phyloP scores from a whole-genome alignment of 2,113 vertebrate genomes.

The Tychaedon coryphoeus region DNA sequence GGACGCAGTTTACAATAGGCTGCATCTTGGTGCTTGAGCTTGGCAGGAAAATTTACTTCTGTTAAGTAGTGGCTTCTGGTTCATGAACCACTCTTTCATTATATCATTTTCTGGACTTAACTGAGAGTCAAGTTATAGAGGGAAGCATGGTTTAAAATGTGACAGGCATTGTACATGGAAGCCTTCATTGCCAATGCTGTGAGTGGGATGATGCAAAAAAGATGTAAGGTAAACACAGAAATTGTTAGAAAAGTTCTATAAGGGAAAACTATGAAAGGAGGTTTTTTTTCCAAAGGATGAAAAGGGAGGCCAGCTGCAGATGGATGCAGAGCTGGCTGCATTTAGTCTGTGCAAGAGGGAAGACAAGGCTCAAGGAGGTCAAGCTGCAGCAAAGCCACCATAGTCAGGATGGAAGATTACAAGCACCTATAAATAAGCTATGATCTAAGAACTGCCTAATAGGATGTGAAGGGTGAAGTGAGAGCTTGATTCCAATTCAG shows the following conservation, averaged over 20 bases:
- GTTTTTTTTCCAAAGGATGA: neutral
- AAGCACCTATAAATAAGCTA: neutral
- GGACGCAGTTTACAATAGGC: neutral
- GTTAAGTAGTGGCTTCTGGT: neutral
- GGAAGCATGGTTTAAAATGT: neutral
- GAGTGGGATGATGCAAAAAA: neutral
- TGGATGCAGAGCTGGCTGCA: neutral
- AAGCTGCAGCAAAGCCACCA: neutral
- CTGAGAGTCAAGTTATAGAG: neutral
- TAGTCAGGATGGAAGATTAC: neutral
- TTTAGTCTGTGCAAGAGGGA: neutral
- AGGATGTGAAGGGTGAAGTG: constrained; percentile 36
- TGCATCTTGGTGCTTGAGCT: neutral
- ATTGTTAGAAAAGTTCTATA: neutral
- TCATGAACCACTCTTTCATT: neutral
- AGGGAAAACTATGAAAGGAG: neutral
- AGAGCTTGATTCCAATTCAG: constrained; percentile 14
- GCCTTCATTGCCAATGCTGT: neutral
- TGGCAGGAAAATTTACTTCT: neutral
- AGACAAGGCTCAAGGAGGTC: neutral
- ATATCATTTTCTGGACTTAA: neutral
- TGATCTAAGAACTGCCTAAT: constrained; percentile 3
- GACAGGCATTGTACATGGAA: neutral
- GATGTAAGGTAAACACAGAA: neutral
- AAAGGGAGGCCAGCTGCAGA: neutral